phyloP scores from a whole-genome alignment of 23 tunicate species.

The Diplosoma virens region DNA sequence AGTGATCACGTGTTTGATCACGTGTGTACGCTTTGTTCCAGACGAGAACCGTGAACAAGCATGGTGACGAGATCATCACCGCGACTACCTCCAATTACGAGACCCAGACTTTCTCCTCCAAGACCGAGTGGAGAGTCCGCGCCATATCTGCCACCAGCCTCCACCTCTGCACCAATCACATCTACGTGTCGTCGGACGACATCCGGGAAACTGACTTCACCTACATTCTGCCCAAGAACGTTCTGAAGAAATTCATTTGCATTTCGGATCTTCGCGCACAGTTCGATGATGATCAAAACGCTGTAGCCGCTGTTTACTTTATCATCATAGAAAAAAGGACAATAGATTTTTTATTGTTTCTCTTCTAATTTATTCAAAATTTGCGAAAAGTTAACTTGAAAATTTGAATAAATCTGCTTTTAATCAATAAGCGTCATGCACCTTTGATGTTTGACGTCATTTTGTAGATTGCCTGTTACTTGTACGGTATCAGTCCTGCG shows the following conservation, averaged over 20 bases:
- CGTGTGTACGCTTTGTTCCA: not conserved
- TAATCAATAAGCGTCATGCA: not conserved
- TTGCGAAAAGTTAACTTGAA: too few relatives aligned
- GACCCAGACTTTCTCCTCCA: conserved; percentile 97
- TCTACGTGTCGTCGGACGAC: conserved; percentile 98
- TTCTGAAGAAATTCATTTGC: conserved; percentile 97
- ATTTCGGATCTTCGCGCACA: conserved; percentile 98
- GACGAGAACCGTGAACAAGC: conserved; percentile 99
- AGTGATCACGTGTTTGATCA: not conserved
- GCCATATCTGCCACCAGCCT: conserved; percentile 99
- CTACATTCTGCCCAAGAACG: conserved; percentile 98
- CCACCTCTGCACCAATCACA: conserved; percentile 97
- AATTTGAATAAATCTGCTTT: too few relatives aligned
- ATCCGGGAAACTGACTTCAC: conserved; percentile 98
- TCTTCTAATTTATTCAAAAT: too few relatives aligned
- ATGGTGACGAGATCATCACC: conserved; percentile 99
- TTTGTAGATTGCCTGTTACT: conserved; percentile 75
- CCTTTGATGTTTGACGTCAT: not conserved
- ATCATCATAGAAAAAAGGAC: too few relatives aligned
- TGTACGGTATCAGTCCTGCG: conserved; percentile 94
- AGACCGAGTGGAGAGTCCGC: conserved; percentile 99
- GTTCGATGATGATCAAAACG: too few relatives aligned
- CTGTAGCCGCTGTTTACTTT: too few relatives aligned
- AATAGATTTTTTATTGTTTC: too few relatives aligned
- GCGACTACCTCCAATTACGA: conserved; percentile 99